phyloP scores from a whole-genome alignment of 1,140 invertebrate species.

The Drosophila suzukii region DNA sequence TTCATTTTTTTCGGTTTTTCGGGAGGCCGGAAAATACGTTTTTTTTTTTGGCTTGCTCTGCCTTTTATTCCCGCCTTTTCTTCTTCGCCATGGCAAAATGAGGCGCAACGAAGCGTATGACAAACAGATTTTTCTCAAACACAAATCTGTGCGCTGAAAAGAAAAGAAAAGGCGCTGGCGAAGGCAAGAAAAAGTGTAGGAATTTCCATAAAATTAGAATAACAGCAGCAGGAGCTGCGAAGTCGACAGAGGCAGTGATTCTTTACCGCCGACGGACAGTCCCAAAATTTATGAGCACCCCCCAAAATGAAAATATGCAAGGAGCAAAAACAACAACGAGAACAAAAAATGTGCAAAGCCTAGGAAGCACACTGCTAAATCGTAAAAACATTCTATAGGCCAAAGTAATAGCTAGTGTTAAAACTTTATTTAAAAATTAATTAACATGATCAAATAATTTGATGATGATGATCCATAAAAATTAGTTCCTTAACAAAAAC shows the following conservation, averaged over 20 bases:
- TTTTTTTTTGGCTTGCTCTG: slow-evolving; percentile 22
- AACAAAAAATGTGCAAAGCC: slow-evolving; percentile 29
- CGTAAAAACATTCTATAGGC: not conserved
- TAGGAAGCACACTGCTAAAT: slow-evolving; percentile 4
- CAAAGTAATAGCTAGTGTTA: too few relatives aligned
- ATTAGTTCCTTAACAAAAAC: too few relatives aligned
- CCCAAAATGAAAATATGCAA: slow-evolving; percentile 65
- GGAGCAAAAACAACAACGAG: slow-evolving; percentile 32
- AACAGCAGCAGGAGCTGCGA: slow-evolving; percentile 63
- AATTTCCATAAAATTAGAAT: slow-evolving; percentile 84
- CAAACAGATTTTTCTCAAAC: slow-evolving; percentile 83
- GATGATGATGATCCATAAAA: too few relatives aligned
- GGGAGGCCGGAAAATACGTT: slow-evolving; percentile 63
- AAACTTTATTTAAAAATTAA: too few relatives aligned
- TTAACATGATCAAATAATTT: too few relatives aligned
- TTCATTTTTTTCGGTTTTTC: slow-evolving; percentile 19
- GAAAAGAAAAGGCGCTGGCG: slow-evolving; percentile 49
- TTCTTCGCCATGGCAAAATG: slow-evolving; percentile 68
- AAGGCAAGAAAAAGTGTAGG: slow-evolving; percentile 75
- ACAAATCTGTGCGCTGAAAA: slow-evolving; percentile 78
- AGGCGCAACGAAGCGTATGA: slow-evolving; percentile 82
- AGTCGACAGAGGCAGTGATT: slow-evolving; percentile 59
- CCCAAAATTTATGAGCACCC: slow-evolving; percentile 75
- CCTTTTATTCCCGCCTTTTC: slow-evolving; percentile 7
- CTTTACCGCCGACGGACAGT: slow-evolving; percentile 70